Base-by-base conservation (phyloP, 2,113 vertebrate species). In the Ophthalmotilapia sp. region DNA sequence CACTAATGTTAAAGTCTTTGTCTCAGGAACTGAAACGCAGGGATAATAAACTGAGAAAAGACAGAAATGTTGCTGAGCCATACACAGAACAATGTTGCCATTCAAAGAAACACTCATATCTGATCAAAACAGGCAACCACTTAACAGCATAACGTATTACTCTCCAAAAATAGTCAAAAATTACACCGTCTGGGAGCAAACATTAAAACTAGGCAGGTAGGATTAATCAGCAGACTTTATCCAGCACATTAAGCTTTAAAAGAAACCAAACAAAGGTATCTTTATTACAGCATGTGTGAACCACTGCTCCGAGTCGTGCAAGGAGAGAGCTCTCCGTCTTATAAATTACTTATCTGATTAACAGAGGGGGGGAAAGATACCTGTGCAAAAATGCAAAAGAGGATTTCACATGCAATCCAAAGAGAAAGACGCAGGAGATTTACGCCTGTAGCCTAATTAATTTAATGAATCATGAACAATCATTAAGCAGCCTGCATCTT, bases 101-200 rank as follows among this genome's bases (percentile, higher is more conserved):
- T 92, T 94, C 79, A 94, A 10, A 73, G 73, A 82, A 83, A 83
- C 23, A 51, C 14, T 73, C 68, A 7, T 87, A 92, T 93, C 91
- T 89, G 90, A 92, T 92, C 51, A 45, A 4, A 65, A 62, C 88
- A 86, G 85, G 88, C 86, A 8, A 55, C 54, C 36, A 10, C 56
- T 86, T 11, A 29, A 84, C 85, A 75, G 65, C 80, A 81, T 80
- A 62, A 88, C 17, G 6, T 77, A 53, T 82, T 31, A 11, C 11
- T 0, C 31, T 83, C 90, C 77, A 88, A 88, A 92, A 92, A 93
- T 88, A 93, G 82, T 1, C 23, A 1, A 11, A 33, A 93, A 81
- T 77, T 65, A 87, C 84, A 60, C 38, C 13, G 13, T 51, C 56
- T 40, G 45, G 9, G 14, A 21, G 26, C 2, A 14, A 19, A 86